Conservation (phyloP, 2,888 invertebrate genomes). For the Perizoma flavofasciatum region DNA sequence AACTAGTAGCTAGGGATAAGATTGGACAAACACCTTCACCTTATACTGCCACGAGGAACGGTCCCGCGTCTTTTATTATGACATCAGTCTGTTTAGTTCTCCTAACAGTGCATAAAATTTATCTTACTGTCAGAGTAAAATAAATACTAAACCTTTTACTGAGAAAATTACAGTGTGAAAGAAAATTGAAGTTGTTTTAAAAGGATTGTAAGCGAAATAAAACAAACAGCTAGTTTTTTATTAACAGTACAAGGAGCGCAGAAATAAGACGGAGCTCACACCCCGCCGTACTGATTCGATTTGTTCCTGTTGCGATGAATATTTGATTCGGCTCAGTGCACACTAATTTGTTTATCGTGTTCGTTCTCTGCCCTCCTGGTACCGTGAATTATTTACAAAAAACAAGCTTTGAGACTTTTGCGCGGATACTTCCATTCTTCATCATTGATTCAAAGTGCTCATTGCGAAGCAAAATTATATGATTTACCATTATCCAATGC, state of each 20-base stretch:
- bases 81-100: neutral
- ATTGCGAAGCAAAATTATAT: too few species aligned
- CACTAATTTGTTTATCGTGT: conserved; percentile 82
- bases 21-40: too few species aligned
- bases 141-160: neutral
- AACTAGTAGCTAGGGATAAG: too few species aligned
- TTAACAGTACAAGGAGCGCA: conserved; percentile 61
- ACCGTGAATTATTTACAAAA: conserved; percentile 59
- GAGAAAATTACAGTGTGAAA: neutral
- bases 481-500: too few species aligned
- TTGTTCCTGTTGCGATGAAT: conserved; percentile 82
- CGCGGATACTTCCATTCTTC: conserved; percentile 38
- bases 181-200: conserved; percentile 10
- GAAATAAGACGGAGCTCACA: conserved; percentile 71
- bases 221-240: conserved; percentile 54
- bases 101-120: neutral
- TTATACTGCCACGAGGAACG: too few species aligned
- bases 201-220: conserved; percentile 9
- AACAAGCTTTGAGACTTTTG: conserved; percentile 25
- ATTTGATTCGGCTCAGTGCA: conserved; percentile 82
- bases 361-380: conserved; percentile 64
- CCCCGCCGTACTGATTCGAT: conserved; percentile 75
- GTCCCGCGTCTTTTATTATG: too few species aligned
- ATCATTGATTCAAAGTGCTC: too few species aligned
- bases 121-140: neutral